Base-by-base conservation (phyloP, 2,888 invertebrate species). In the Drosophila tanythrix region DNA sequence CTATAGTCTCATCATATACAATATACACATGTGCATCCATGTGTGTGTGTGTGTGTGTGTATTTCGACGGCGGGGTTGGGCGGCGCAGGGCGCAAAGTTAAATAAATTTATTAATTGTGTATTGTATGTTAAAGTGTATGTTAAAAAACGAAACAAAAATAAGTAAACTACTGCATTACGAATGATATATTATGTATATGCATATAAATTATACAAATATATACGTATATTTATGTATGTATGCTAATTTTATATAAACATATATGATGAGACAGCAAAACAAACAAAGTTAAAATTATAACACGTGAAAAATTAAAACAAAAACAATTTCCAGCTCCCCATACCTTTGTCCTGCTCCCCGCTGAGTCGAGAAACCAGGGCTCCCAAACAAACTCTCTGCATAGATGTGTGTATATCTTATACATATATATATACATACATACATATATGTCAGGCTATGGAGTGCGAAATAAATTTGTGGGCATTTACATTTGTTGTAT, bases 391-490 rank as follows among this genome's bases (percentile, higher is more conserved):
- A 46, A 40, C 33, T 52, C 53, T n/a, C n/a, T n/a, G 50, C 60
- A 60, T 50, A 48, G 52, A 48, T 43, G 27, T 53, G 33, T 55
- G 25, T 48, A 52, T 51, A 31, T 59, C n/a, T 56, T 48, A 36
- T 38, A 18, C 33, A 18, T 51, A 53, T 43, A 25, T 63, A 33
- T 62, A 29, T 57, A 36, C 35, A 25, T 51, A 35, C 15, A 38
- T 50, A 31, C 25, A 21, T 52, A 55, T 33, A 59, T 60, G 76
- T 64, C 62, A 70, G 61, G 76, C 60, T 70, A 78, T 60, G 66
- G 66, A 80, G 69, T 65, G 76, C 57, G 51, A 74, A 89, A 79
- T 88, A 83, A 83, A 85, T 82, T 89, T 89, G 88, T 90, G 85
- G 89, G 89, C 91, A 82, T 90, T 88, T 82, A 52, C 43, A 62